These are phyloP conservation scores for Brachyopa scutellaris DNA, from an alignment of 2,888 invertebrate genomes.

Conservation along the genomic window DNA sequence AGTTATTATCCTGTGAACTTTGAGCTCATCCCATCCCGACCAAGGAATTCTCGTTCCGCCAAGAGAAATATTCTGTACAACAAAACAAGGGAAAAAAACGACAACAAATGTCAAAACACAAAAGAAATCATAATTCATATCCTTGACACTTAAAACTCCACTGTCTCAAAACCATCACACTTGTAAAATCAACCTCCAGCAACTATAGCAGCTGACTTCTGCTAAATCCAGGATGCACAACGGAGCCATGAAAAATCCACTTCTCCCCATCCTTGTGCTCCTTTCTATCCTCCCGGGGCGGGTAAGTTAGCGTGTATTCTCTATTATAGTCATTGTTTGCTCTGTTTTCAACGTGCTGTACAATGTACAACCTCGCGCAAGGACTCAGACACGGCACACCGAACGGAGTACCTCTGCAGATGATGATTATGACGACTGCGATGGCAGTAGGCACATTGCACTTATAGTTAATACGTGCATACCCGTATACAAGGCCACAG, in stretches of 20 bases:
- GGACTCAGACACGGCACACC: constrained; percentile 55
- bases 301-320: constrained; percentile 50
- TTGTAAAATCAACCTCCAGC: constrained; percentile 66
- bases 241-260: constrained; percentile 35
- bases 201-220: constrained; percentile 47
- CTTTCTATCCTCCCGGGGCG: constrained; percentile 23
- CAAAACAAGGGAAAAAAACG: neutral
- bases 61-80: no score
- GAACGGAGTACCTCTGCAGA: constrained; percentile 50
- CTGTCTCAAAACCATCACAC: constrained; percentile 67
- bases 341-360: constrained; percentile 29
- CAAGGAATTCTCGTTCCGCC: constrained; percentile 24
- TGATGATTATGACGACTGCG: constrained; percentile 23
- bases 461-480: constrained; percentile 50
- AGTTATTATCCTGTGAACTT: constrained; percentile 31
- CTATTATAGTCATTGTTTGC: constrained; percentile 68
- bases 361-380: constrained; percentile 53
- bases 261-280: constrained; percentile 32
- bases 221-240: constrained; percentile 41
- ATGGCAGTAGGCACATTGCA: constrained; percentile 64
- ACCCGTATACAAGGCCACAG: constrained; percentile 43
- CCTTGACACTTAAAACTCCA: constrained; percentile 70
- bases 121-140: constrained; percentile 68
- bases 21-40: constrained; percentile 21
- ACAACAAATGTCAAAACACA: constrained; percentile 56